A percentile compares a stretch with the other conserved stretches of the same genome.
Conservation (phyloP, 2,797 vertebrate species). For the Anableps anableps region DNA sequence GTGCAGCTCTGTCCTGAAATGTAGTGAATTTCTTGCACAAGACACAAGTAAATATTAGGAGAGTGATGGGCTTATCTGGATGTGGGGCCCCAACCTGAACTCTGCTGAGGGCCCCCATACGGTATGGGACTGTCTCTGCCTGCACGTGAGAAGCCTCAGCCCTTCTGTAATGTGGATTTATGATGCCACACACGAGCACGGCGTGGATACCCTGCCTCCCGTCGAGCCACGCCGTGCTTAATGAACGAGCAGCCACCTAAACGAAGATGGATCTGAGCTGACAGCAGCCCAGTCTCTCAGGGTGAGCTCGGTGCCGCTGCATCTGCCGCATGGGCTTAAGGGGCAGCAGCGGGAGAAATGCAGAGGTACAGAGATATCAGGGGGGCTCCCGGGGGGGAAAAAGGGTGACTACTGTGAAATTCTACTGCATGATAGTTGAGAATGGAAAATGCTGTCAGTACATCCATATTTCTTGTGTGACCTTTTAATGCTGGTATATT, state of each 20-base stretch:
- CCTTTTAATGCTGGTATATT: neutral
- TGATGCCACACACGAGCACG: conserved; percentile 56
- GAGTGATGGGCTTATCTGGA: neutral
- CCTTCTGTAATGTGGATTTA: conserved; percentile 78
- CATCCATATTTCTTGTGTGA: neutral
- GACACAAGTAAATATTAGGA: neutral
- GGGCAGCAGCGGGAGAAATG: conserved; percentile 27
- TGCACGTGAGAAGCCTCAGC: conserved; percentile 46
- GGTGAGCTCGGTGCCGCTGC: conserved; percentile 35
- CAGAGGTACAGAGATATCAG: conserved; percentile 9
- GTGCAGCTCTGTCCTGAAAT: neutral
- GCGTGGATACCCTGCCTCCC: conserved; percentile 60
- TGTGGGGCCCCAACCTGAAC: neutral
- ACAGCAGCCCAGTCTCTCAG: conserved; percentile 58
- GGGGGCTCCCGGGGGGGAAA: neutral
- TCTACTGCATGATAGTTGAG: neutral
- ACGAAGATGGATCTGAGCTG: conserved; percentile 78
- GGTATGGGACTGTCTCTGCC: neutral
- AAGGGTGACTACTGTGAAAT: neutral
- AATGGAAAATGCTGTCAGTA: neutral
- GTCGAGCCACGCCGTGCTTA: conserved; percentile 64
- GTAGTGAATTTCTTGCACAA: neutral
- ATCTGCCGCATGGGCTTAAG: conserved; percentile 56
- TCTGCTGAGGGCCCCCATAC: neutral
- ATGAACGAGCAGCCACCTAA: conserved; percentile 70